A percentile compares a stretch with the other conserved stretches of the same genome.
These are phyloP conservation scores for Takifugu ocellatus DNA, from an alignment of 2,797 vertebrate species.

Conservation along the genomic window DNA sequence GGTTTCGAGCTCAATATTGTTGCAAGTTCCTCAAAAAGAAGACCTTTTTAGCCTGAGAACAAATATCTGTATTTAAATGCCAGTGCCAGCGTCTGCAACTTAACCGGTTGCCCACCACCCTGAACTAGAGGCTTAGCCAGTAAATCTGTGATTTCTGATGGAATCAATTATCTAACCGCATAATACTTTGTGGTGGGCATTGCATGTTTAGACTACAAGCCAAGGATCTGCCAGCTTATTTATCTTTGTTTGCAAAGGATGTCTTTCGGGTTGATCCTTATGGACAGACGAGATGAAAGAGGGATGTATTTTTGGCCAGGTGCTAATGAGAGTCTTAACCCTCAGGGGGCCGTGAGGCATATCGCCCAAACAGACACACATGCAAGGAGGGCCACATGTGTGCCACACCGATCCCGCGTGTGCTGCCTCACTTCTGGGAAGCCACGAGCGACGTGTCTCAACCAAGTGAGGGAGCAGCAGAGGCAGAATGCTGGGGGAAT, in stretches of 20 bases:
- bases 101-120: conserved; percentile 10
- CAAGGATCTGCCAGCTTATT: conserved; percentile 49
- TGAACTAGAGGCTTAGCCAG: conserved; percentile 16
- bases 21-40: conserved; percentile 14
- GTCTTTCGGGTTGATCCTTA: conserved; percentile 49
- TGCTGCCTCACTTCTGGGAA: conserved; percentile 63
- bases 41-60: conserved; percentile 16
- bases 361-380: conserved; percentile 48
- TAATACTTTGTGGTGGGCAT: conserved; percentile 51
- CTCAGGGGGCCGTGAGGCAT: conserved; percentile 48
- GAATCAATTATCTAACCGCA: conserved; percentile 59
- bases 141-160: conserved; percentile 53
- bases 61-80: conserved; percentile 6
- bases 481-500: conserved; percentile 72
- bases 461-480: conserved; percentile 61
- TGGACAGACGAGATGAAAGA: conserved; percentile 58
- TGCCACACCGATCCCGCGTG: conserved; percentile 55
- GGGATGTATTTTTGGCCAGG: conserved; percentile 57
- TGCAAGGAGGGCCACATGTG: conserved; percentile 51
- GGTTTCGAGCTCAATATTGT: conserved; percentile 19
- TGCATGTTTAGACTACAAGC: conserved; percentile 56
- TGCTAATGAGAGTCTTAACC: conserved; percentile 71
- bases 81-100: conserved; percentile 18
- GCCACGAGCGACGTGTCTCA: conserved; percentile 66
- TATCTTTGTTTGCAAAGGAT: conserved; percentile 59